phyloP scores from a whole-genome alignment of 2,888 invertebrate species.

The Troides oblongomaculatus region DNA sequence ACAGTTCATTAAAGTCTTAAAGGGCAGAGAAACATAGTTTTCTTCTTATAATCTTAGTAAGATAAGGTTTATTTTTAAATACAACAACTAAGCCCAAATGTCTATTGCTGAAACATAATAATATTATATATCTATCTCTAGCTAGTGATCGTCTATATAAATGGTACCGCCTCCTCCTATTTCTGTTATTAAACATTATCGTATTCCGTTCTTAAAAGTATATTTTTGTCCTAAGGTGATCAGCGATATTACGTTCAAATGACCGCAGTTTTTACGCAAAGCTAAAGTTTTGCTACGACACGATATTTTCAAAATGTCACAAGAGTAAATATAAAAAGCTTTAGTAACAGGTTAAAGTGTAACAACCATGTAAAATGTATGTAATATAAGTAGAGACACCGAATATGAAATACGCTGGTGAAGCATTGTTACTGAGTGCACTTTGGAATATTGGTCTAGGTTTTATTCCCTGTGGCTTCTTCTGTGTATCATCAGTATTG shows the following conservation, averaged over 20 bases:
- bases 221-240: no score
- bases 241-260: background rate
- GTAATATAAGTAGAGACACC: conserved; percentile 10
- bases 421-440: conserved; percentile 24
- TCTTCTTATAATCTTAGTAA: no score
- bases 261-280: background rate
- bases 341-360: background rate
- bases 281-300: background rate
- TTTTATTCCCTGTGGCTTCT: conserved; percentile 12
- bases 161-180: no score
- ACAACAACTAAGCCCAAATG: no score
- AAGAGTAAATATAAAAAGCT: background rate
- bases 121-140: no score
- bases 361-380: conserved; percentile 10
- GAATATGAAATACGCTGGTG: conserved; percentile 15
- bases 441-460: conserved; percentile 25
- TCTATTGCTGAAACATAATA: no score
- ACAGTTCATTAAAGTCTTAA: no score
- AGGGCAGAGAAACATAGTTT: no score
- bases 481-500: conserved; percentile 8
- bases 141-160: no score
- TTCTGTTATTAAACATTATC: no score
- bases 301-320: background rate
- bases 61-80: no score
- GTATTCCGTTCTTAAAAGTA: no score